Evolutionary conservation across 2,797 vertebrate species (phyloP).

Genomic region (Micrastur ruficollis): DNA sequence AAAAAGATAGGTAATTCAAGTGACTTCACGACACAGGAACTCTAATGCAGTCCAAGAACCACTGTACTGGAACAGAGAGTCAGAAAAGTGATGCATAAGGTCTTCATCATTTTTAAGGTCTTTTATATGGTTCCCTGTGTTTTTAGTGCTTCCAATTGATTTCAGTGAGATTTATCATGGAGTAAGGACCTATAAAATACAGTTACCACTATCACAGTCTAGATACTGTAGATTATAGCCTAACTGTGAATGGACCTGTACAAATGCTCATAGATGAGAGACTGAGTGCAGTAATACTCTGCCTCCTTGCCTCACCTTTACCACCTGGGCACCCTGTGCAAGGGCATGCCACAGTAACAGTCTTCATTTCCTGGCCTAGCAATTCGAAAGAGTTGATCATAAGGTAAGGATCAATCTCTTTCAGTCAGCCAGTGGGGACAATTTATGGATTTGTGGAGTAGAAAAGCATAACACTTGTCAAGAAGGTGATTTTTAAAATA

Average conservation of each 20-base stretch:
- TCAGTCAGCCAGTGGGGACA: not conserved
- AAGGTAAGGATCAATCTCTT: not conserved
- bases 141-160: not conserved
- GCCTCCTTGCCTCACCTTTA: not conserved
- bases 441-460: not conserved
- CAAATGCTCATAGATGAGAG: not conserved
- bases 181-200: not conserved
- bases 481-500: not conserved
- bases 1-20: not conserved
- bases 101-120: not conserved
- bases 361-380: not conserved
- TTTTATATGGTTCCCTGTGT: not conserved
- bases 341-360: not conserved
- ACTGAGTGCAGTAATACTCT: not conserved
- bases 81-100: not conserved
- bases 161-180: not conserved
- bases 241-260: not conserved
- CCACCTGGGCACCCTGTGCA: not conserved
- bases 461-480: not conserved
- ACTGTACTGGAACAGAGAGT: not conserved
- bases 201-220: not conserved
- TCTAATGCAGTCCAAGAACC: not conserved
- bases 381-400: not conserved
- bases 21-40: not conserved
- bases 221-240: not conserved